phyloP scores from a whole-genome alignment of 2,888 invertebrate genomes.

The Spicauda simplicius region DNA sequence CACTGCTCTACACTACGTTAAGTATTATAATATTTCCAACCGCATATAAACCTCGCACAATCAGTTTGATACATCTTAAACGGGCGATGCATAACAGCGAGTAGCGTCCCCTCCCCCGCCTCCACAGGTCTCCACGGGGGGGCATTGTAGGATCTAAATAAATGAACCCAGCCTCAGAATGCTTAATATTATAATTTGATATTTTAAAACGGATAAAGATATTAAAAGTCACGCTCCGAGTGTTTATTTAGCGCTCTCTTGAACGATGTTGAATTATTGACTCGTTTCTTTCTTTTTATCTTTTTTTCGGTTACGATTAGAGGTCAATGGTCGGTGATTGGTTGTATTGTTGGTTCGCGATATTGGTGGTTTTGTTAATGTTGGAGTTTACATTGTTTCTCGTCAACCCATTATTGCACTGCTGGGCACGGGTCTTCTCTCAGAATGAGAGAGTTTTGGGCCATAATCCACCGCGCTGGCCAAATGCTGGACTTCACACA shows the following conservation, averaged over 20 bases:
- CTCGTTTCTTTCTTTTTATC: constrained; percentile 50
- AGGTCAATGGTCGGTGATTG: constrained; percentile 34
- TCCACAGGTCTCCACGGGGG: constrained; percentile 57
- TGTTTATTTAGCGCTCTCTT: constrained; percentile 78
- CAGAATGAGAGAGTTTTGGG: too few relatives aligned
- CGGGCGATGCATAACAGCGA: constrained; percentile 42
- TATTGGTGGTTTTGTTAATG: too few relatives aligned
- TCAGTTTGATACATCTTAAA: constrained; percentile 47
- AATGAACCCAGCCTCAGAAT: constrained; percentile 74
- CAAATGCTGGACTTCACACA: too few relatives aligned
- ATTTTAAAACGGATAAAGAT: constrained; percentile 83
- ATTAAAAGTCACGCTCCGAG: constrained; percentile 81
- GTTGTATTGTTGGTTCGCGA: constrained; percentile 12
- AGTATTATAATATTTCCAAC: neutral
- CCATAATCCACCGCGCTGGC: too few relatives aligned
- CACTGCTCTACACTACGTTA: too few relatives aligned
- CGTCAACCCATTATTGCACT: too few relatives aligned
- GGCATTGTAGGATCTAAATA: constrained; percentile 73
- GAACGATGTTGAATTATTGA: constrained; percentile 69
- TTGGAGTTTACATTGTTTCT: too few relatives aligned
- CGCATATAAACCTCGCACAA: constrained; percentile 45
- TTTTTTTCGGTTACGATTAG: constrained; percentile 16
- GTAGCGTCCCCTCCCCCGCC: constrained; percentile 36
- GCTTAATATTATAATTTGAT: constrained; percentile 84
- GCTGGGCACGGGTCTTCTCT: too few relatives aligned